A percentile compares a stretch with the other conserved stretches of the same genome.
Conservation (phyloP, 2,113 vertebrate genomes). For the Myotis yumanensis region DNA sequence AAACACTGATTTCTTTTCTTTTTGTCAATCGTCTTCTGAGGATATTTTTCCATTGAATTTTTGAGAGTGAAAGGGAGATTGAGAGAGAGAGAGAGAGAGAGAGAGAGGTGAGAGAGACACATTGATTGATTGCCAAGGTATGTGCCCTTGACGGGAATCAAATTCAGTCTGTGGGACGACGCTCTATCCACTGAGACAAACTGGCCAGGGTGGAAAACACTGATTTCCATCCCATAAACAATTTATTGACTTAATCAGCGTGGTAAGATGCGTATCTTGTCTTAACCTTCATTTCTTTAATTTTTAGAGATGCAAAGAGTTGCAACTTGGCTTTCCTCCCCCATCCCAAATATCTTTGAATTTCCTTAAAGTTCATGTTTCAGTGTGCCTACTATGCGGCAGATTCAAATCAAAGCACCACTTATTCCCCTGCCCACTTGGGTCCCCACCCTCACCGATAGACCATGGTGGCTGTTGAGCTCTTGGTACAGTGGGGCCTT, state of each 20-base stretch:
- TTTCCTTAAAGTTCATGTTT: not conserved
- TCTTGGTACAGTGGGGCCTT: not conserved
- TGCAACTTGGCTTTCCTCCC: not conserved
- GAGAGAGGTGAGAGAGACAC: no score
- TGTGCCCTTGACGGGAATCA: no score
- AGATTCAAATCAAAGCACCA: not conserved
- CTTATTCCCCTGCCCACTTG: not conserved
- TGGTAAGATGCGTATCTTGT: not conserved
- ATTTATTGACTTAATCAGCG: not conserved
- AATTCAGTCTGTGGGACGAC: no score
- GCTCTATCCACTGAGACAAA: no score
- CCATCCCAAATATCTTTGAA: not conserved
- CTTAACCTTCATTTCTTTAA: slow-evolving; percentile 8
- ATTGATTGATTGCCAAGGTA: no score
- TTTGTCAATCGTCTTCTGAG: no score
- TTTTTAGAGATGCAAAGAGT: not conserved
- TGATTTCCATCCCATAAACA: not conserved
- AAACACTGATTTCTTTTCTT: no score
- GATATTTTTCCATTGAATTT: no score
- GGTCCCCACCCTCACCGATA: not conserved
- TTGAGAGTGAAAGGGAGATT: no score
- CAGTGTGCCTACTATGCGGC: not conserved
- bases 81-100: no score
- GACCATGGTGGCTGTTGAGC: not conserved
- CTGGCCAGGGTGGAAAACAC: not conserved